These are phyloP conservation scores for Cotesia glomerata DNA, from an alignment of 1,140 invertebrate species.

Conservation along the genomic window DNA sequence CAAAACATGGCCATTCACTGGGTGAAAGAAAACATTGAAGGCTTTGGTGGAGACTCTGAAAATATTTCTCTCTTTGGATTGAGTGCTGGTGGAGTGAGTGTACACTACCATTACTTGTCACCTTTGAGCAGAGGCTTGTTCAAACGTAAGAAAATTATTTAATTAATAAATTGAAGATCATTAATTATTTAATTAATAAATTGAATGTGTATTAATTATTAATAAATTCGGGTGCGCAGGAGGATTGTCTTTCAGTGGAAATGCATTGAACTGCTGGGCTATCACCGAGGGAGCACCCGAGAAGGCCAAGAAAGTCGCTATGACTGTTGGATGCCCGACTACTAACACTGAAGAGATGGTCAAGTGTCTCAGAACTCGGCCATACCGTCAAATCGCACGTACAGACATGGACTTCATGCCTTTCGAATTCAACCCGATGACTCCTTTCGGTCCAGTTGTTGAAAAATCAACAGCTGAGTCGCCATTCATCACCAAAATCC, in stretches of 20 bases:
- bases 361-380: conserved; percentile 72
- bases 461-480: conserved; percentile 58
- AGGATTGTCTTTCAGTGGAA: conserved; percentile 82
- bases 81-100: conserved; percentile 65
- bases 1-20: conserved; percentile 68
- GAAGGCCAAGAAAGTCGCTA: conserved; percentile 72
- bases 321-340: conserved; percentile 73
- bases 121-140: conserved; percentile 52
- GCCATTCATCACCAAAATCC: conserved; percentile 67
- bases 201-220: background rate
- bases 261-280: conserved; percentile 75
- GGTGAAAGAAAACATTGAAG: conserved; percentile 66
- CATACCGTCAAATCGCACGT: conserved; percentile 65
- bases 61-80: conserved; percentile 63
- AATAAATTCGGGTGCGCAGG: conserved; percentile 62
- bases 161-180: background rate
- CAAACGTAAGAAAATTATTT: conserved; percentile 59
- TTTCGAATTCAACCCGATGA: conserved; percentile 65
- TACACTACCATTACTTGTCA: conserved; percentile 70
- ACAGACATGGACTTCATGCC: conserved; percentile 61
- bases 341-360: conserved; percentile 67
- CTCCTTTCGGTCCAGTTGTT: conserved; percentile 68
- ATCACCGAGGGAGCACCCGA: conserved; percentile 70
- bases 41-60: conserved; percentile 64
- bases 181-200: background rate